Conservation (phyloP, 2,888 invertebrate species). For the Cephalotes varians region DNA sequence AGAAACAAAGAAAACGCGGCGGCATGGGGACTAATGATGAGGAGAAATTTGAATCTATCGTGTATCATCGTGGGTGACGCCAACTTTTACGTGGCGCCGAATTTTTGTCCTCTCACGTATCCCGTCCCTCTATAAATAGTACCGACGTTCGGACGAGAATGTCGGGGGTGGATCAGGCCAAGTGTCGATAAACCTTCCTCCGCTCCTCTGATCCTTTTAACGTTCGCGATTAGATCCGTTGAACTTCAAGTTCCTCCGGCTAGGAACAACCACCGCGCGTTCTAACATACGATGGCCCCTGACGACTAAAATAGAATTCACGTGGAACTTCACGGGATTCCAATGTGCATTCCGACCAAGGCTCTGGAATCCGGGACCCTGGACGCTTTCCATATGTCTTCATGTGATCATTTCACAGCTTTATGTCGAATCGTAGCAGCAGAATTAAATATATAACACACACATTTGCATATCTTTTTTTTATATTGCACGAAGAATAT, state of each 20-base stretch:
- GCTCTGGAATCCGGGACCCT: background rate
- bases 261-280: slow-evolving; percentile 17
- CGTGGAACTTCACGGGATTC: slow-evolving; percentile 49
- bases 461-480: slow-evolving; percentile 7
- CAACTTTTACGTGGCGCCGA: slow-evolving; percentile 13
- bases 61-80: slow-evolving; percentile 8
- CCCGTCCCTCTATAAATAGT: slow-evolving; percentile 43
- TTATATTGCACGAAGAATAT: background rate
- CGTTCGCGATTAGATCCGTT: slow-evolving; percentile 31
- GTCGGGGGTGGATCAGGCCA: slow-evolving; percentile 41
- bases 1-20: background rate
- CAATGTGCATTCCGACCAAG: slow-evolving; percentile 34
- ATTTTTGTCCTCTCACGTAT: slow-evolving; percentile 38
- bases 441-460: slow-evolving; percentile 12
- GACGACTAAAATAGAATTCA: slow-evolving; percentile 55
- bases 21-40: background rate
- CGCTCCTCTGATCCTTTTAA: slow-evolving; percentile 45
- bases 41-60: slow-evolving; percentile 13
- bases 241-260: background rate
- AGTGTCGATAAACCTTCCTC: slow-evolving; percentile 49
- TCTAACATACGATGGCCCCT: slow-evolving; percentile 38
- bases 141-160: slow-evolving; percentile 15
- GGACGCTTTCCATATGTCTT: background rate
- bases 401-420: background rate
- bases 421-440: background rate